Evolutionary conservation across 1,140 invertebrate genomes (phyloP).

Genomic region (Magallana angulata): DNA sequence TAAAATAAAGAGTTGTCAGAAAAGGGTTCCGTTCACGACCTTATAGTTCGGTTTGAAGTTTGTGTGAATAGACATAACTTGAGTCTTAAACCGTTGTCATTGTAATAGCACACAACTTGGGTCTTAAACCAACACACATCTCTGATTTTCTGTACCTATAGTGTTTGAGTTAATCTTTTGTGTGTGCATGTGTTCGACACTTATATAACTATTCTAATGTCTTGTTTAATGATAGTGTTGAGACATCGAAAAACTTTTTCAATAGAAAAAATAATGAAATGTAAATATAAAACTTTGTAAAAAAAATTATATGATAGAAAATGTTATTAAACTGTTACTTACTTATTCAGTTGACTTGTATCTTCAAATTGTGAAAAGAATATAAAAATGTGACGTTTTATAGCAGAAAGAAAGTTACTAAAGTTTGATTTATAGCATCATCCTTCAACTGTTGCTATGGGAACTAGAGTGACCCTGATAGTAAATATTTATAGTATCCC

Average conservation of each 20-base stretch:
- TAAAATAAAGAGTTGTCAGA: conserved; percentile 12
- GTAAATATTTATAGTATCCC: background rate
- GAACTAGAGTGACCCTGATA: background rate
- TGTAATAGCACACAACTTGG: background rate
- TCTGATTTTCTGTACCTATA: background rate
- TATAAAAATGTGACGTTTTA: conserved; percentile 35
- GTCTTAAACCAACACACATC: background rate
- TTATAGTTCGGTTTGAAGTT: background rate
- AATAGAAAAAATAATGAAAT: background rate
- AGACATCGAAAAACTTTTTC: background rate
- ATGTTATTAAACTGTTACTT: conserved; percentile 36
- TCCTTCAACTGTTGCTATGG: conserved; percentile 9
- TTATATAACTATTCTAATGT: background rate
- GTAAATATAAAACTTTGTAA: background rate
- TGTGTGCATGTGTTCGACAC: background rate
- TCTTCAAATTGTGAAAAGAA: conserved; percentile 24
- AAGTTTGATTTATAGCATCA: background rate
- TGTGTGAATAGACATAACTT: background rate
- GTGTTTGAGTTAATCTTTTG: background rate
- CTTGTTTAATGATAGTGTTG: background rate
- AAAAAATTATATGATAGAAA: conserved; percentile 19
- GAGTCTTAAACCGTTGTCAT: background rate
- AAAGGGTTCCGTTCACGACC: conserved; percentile 27
- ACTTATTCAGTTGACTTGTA: conserved; percentile 29
- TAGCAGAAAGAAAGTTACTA: background rate